Percentiles rank a stretch among this genome's conserved stretches.
Evolutionary conservation across 2,888 invertebrate genomes (phyloP).

Genomic region (Lapara coniferarum): DNA sequence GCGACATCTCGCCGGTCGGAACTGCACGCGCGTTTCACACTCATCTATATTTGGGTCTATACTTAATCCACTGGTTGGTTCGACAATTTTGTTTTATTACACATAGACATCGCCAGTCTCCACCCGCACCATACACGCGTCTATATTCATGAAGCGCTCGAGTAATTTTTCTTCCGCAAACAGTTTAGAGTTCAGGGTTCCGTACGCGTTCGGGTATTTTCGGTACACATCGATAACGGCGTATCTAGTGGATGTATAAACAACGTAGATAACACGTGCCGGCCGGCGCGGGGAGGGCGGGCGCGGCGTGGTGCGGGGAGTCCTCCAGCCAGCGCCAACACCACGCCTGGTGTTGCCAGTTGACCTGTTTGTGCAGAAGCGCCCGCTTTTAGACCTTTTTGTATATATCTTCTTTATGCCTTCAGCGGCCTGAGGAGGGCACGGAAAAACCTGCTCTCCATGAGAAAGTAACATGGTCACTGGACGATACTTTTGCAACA

Average conservation of each 20-base stretch:
- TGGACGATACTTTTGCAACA: too few relatives aligned
- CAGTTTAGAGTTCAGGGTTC: slow-evolving; percentile 47
- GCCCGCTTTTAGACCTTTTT: too few relatives aligned
- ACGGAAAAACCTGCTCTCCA: too few relatives aligned
- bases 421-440: too few relatives aligned
- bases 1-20: neutral
- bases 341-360: neutral
- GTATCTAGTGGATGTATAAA: slow-evolving; percentile 42
- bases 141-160: neutral
- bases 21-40: neutral
- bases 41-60: slow-evolving; percentile 12
- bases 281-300: slow-evolving; percentile 30
- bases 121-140: too few relatives aligned
- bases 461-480: too few relatives aligned
- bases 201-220: slow-evolving; percentile 42
- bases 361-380: too few relatives aligned
- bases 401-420: too few relatives aligned
- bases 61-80: neutral
- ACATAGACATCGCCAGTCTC: neutral
- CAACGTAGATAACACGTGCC: slow-evolving; percentile 58
- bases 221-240: slow-evolving; percentile 42
- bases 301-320: slow-evolving; percentile 26
- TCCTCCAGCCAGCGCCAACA: neutral
- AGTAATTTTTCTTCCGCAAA: slow-evolving; percentile 47
- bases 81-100: neutral